Percentiles rank a stretch among this genome's conserved stretches.
These are phyloP conservation scores for Ceramica pisi DNA, from an alignment of 2,888 invertebrate species.

Conservation along the genomic window DNA sequence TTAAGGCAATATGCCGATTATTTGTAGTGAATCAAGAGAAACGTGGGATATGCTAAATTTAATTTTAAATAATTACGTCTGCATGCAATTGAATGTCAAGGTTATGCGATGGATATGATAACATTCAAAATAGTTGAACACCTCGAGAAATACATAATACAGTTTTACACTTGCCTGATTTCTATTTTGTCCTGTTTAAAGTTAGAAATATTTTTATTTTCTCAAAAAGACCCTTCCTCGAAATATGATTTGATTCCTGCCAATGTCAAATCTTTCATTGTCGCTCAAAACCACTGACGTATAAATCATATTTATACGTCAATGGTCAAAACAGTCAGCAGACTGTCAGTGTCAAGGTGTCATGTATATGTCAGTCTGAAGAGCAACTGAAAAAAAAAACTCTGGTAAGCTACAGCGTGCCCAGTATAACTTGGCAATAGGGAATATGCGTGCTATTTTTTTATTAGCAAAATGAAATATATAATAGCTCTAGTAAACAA, in stretches of 20 bases:
- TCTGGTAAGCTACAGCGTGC: constrained; percentile 15
- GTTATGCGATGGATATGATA: constrained; percentile 62
- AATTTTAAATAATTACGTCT: constrained; percentile 66
- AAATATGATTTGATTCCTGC: constrained; percentile 8
- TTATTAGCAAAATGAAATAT: no score
- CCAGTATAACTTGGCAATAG: not conserved
- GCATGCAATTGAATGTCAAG: constrained; percentile 74
- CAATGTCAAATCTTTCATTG: constrained; percentile 53
- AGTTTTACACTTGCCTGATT: constrained; percentile 34
- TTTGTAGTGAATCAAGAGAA: constrained; percentile 7
- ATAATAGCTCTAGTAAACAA: no score
- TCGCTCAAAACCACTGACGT: no score
- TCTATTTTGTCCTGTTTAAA: not conserved
- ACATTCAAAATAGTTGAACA: constrained; percentile 8
- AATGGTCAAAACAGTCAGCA: constrained; percentile 7
- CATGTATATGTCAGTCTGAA: not conserved
- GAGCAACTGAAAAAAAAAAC: constrained; percentile 2
- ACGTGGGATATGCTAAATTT: constrained; percentile 52
- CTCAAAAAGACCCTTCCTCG: constrained; percentile 5
- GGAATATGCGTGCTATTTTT: no score
- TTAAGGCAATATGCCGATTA: not conserved
- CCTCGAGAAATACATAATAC: not conserved
- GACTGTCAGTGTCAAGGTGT: not conserved
- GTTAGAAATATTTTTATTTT: constrained; percentile 5
- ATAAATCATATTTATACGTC: no score